Evolutionary conservation across 2,797 vertebrate species (phyloP), one percentile per base, ranked within the genome.

Genomic region (Ispidina lecontei): DNA sequence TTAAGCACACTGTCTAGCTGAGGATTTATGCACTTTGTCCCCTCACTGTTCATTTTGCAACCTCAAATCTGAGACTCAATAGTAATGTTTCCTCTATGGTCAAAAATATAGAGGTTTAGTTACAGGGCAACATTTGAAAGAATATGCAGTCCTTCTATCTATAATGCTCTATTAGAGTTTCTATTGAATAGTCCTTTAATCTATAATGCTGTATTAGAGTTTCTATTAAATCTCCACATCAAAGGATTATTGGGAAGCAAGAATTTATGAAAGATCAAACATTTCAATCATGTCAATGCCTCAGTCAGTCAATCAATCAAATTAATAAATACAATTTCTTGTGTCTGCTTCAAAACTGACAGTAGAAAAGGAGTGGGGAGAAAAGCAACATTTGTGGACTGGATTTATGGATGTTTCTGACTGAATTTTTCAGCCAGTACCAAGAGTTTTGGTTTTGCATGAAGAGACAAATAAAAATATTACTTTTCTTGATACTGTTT

Each of bases 241-340:
- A 76, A 43, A 65, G 4, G 68, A 79, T 60, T 73, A 64, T 68
- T 90, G 89, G 56, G 76, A 92, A 87, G 69, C 9, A 87, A 78
- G 19, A 68, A 63, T 46, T 76, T 93, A 58, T 58, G 58, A 62
- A 16, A 75, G 44, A 84, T 70, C 37, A 91, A 91, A 64, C 11
- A 28, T 54, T 86, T 90, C 41, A 88, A 72, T 25, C 43, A 74
- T 47, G 47, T 7, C 43, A 88, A 84, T 6, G 4, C 35, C 67
- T 83, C 29, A 46, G 59, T 63, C 37, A 69, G n/a, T 47, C 84
- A 90, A 79, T 74, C 52, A 84, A 78, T 44, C n/a, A 25, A 73
- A 87, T 54, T 52, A 91, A 90, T 55, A 90, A 90, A 90, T 75
- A 75, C 80, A 92, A 73, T 55, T 56, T 9, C 26, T 86, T 39